A percentile compares a stretch with the other conserved stretches of the same genome.
These are phyloP conservation scores for Seriola rivoliana DNA, from an alignment of 2,113 vertebrate species.

Conservation along the genomic window DNA sequence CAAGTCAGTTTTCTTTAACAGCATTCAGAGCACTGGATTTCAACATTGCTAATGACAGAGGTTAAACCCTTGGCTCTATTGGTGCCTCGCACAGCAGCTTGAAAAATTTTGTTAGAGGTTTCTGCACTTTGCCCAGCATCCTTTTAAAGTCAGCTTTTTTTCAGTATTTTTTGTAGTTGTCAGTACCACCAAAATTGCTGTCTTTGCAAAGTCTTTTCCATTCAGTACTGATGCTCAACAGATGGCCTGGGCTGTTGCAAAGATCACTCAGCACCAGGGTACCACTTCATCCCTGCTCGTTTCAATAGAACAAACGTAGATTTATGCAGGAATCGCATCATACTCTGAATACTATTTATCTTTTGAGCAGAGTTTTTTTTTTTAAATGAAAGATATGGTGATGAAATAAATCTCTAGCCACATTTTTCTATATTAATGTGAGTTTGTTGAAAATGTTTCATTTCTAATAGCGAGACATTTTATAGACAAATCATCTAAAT, in stretches of 20 bases:
- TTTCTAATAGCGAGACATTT: background rate
- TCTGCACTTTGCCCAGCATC: slow-evolving; percentile 42
- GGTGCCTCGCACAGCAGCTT: slow-evolving; percentile 30
- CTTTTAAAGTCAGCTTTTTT: slow-evolving; percentile 34
- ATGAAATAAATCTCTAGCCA: background rate
- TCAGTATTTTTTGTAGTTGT: slow-evolving; percentile 43
- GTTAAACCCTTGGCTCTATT: slow-evolving; percentile 1
- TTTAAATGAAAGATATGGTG: background rate
- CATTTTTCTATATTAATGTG: background rate
- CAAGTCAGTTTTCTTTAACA: slow-evolving; percentile 1
- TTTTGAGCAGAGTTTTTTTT: background rate
- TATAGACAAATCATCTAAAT: background rate
- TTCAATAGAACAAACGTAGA: slow-evolving; percentile 37
- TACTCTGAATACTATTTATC: background rate
- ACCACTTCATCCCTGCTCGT: background rate
- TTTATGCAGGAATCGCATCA: slow-evolving; percentile 2
- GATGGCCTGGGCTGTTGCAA: slow-evolving; percentile 32
- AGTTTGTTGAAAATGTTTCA: background rate
- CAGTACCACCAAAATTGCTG: slow-evolving; percentile 25
- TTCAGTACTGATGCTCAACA: slow-evolving; percentile 57
- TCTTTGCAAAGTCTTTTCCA: slow-evolving; percentile 44
- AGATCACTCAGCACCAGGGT: slow-evolving; percentile 28
- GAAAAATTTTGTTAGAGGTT: slow-evolving; percentile 48
- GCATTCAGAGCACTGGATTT: slow-evolving; percentile 6
- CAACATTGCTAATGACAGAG: background rate